phyloP scores from a whole-genome alignment of 1,140 invertebrate genomes.

The Euwallacea similis region DNA sequence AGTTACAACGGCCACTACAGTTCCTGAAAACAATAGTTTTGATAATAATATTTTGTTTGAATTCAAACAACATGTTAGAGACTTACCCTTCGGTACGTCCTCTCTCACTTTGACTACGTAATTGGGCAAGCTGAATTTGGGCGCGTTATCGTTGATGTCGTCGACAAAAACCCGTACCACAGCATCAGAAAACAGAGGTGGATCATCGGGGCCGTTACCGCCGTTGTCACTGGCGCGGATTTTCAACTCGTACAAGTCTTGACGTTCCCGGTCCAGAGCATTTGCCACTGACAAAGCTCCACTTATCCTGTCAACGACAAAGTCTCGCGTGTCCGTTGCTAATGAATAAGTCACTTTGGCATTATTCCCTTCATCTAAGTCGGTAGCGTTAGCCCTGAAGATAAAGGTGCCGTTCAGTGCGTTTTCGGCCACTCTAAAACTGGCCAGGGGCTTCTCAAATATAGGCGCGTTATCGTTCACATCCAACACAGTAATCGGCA shows the following conservation, averaged over 20 bases:
- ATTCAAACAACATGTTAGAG: background rate
- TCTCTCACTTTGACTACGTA: conserved; percentile 86
- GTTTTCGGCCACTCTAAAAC: conserved; percentile 82
- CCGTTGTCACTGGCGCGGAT: conserved; percentile 79
- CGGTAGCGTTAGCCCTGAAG: conserved; percentile 82
- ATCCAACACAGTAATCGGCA: conserved; percentile 78
- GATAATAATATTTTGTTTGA: background rate
- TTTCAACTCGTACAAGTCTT: conserved; percentile 79
- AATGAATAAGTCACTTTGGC: conserved; percentile 77
- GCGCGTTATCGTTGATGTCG: conserved; percentile 91
- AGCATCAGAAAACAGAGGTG: conserved; percentile 72
- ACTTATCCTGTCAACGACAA: conserved; percentile 74
- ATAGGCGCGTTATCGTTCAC: conserved; percentile 86
- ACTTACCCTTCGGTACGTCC: conserved; percentile 78
- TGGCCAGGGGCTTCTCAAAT: conserved; percentile 81
- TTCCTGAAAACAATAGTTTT: conserved; percentile 45
- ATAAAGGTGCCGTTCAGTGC: conserved; percentile 81
- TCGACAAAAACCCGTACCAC: conserved; percentile 77
- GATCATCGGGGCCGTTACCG: conserved; percentile 53
- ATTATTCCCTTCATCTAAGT: conserved; percentile 82
- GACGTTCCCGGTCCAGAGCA: conserved; percentile 61
- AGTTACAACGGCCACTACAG: conserved; percentile 79
- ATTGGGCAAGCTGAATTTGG: conserved; percentile 72
- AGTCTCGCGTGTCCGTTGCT: conserved; percentile 79
- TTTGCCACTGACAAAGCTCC: conserved; percentile 67